phyloP scores from a whole-genome alignment of 2,113 vertebrate genomes.

The Clarias magur region DNA sequence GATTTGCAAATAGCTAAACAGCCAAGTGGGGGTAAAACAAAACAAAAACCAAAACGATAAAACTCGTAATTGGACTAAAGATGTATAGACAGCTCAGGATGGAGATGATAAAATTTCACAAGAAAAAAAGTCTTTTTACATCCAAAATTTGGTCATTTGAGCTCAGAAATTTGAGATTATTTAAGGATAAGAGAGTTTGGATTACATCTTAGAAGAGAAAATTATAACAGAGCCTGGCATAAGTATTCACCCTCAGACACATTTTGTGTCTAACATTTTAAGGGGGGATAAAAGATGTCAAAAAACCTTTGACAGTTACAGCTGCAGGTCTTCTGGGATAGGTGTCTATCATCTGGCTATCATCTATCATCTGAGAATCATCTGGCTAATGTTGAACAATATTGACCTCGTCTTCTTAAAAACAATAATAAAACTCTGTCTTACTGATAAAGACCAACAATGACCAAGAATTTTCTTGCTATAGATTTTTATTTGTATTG shows the following conservation, averaged over 20 bases:
- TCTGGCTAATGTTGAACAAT: neutral
- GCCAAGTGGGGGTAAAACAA: neutral
- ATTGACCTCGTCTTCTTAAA: neutral
- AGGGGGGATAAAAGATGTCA: too few species aligned
- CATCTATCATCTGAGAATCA: too few species aligned
- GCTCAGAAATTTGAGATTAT: neutral
- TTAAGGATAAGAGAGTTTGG: neutral
- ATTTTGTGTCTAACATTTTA: neutral
- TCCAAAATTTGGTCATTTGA: neutral
- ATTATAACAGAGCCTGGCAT: neutral
- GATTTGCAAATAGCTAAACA: slow-evolving; percentile 2
- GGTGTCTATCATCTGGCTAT: neutral
- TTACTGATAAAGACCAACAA: too few species aligned
- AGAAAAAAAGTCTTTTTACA: too few species aligned
- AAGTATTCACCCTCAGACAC: neutral
- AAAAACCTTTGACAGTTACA: neutral
- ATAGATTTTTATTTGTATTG: too few species aligned
- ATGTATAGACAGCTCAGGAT: neutral
- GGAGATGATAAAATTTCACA: neutral
- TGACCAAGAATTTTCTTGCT: too few species aligned
- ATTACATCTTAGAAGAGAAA: neutral
- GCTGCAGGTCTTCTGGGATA: neutral
- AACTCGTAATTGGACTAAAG: neutral
- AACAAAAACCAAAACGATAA: too few species aligned
- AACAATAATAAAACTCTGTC: neutral